Conservation (phyloP, 2,888 invertebrate species). For the Xestobium rufovillosum region DNA sequence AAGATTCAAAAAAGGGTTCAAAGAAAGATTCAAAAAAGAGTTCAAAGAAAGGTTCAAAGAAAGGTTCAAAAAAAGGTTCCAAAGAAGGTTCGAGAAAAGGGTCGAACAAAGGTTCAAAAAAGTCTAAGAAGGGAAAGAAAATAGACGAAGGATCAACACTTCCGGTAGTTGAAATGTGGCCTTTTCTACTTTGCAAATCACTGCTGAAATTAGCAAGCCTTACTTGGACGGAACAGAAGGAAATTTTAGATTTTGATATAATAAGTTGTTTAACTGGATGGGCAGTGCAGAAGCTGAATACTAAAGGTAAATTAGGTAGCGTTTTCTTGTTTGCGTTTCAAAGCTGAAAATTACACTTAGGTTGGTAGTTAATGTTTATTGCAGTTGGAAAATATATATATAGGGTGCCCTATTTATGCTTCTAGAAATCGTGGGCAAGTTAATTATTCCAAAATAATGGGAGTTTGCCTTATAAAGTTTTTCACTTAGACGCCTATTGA, state of each 20-base stretch:
- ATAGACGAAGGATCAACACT: slow-evolving; percentile 25
- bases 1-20: too few species aligned
- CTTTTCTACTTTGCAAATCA: slow-evolving; percentile 44
- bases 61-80: too few species aligned
- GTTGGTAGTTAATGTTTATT: slow-evolving; percentile 9
- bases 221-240: slow-evolving; percentile 35
- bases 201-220: slow-evolving; percentile 42
- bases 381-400: slow-evolving; percentile 9
- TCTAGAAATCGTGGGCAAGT: too few species aligned
- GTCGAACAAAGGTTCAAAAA: slow-evolving; percentile 7
- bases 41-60: not conserved
- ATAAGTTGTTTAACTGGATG: slow-evolving; percentile 44
- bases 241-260: slow-evolving; percentile 42
- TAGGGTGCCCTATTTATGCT: too few species aligned
- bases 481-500: too few species aligned
- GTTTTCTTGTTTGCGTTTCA: too few species aligned
- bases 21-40: too few species aligned
- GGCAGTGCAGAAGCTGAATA: slow-evolving; percentile 32
- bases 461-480: too few species aligned
- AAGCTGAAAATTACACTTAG: too few species aligned
- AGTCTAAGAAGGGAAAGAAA: not conserved
- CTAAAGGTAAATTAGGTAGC: slow-evolving; percentile 26
- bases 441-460: too few species aligned
- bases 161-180: slow-evolving; percentile 42
- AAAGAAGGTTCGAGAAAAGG: too few species aligned